Evolutionary conservation across 2,797 vertebrate genomes (phyloP).

Genomic region (Chiloscyllium punctatum): DNA sequence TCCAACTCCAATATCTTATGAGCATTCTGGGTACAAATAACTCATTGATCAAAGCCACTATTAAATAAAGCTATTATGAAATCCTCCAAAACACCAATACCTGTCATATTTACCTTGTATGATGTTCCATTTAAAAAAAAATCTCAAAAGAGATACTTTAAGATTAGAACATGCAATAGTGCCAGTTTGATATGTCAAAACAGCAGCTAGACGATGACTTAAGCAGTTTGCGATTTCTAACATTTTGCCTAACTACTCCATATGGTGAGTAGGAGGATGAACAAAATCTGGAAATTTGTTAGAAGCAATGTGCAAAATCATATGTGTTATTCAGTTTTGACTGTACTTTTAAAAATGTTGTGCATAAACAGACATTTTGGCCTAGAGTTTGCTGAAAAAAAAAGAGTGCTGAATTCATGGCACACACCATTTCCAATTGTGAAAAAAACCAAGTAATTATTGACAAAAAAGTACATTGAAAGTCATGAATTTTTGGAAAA

Average conservation of each 20-base stretch:
- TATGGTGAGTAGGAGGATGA: neutral
- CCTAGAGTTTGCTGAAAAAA: neutral
- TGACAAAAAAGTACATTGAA: neutral
- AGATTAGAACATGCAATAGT: neutral
- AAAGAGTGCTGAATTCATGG: neutral
- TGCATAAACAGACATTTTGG: too few species aligned
- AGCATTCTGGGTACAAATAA: neutral
- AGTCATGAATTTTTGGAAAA: neutral
- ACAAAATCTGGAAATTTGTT: neutral
- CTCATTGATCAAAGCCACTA: neutral
- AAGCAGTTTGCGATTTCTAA: neutral
- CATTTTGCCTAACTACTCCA: neutral
- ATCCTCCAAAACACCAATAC: neutral
- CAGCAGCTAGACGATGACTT: neutral
- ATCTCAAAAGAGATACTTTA: neutral
- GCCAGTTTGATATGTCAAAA: neutral
- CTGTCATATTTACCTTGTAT: neutral
- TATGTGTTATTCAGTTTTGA: neutral
- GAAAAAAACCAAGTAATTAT: neutral
- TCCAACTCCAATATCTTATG: neutral
- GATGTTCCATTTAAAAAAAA: neutral
- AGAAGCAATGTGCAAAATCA: neutral
- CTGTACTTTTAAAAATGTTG: neutral
- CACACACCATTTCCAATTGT: neutral
- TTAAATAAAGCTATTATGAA: neutral